A percentile compares a stretch with the other conserved stretches of the same genome.
Conservation (phyloP, 1,140 invertebrate species). For the Pseudoatta argentina region DNA sequence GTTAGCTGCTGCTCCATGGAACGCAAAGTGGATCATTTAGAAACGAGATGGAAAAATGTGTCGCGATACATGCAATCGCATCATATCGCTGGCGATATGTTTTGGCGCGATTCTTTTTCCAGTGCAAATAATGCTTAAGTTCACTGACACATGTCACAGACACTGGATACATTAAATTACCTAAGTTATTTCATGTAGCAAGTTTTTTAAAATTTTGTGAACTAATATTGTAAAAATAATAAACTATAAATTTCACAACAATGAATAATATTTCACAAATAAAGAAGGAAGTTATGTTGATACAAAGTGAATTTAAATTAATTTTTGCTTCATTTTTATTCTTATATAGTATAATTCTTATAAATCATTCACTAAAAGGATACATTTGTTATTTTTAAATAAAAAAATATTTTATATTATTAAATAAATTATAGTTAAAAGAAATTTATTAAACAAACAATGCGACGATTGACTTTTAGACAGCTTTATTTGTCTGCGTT, state of each 20-base stretch:
- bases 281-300: too few relatives aligned
- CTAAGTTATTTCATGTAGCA: background rate
- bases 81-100: background rate
- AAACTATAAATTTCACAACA: background rate
- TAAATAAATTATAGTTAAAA: background rate
- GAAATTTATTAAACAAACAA: background rate
- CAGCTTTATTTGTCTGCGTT: background rate
- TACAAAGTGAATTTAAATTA: too few relatives aligned
- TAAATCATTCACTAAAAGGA: background rate
- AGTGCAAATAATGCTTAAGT: conserved; percentile 10
- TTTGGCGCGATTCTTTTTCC: background rate
- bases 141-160: background rate
- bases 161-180: background rate
- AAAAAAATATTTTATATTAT: too few relatives aligned
- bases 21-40: conserved; percentile 59
- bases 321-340: too few relatives aligned
- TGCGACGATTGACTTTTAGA: background rate
- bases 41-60: conserved; percentile 54
- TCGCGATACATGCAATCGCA: conserved; percentile 56
- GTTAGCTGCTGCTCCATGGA: conserved; percentile 6
- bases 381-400: background rate
- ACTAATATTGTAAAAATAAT: conserved; percentile 2
- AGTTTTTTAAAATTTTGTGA: background rate
- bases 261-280: background rate
- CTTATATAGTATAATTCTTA: background rate